These are phyloP conservation scores for Clarias macrocephalus DNA, from an alignment of 2,113 vertebrate species.

Conservation along the genomic window DNA sequence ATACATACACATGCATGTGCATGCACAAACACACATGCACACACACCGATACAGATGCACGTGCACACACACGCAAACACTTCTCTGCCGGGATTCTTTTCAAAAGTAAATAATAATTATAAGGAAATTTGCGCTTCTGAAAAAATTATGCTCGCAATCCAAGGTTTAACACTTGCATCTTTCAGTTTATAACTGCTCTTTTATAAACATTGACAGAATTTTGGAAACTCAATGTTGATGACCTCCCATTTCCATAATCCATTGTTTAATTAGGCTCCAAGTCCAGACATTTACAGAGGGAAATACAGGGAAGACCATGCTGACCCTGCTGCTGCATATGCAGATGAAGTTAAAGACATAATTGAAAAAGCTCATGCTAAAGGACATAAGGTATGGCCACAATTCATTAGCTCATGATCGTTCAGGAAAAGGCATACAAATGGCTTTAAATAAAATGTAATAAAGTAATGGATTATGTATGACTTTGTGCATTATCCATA, in stretches of 20 bases:
- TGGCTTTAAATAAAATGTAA: not conserved
- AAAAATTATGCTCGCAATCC: too few relatives aligned
- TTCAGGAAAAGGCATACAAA: not conserved
- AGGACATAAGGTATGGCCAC: conserved; percentile 79
- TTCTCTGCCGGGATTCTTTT: too few relatives aligned
- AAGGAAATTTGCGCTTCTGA: too few relatives aligned
- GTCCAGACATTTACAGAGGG: conserved; percentile 93
- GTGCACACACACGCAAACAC: too few relatives aligned
- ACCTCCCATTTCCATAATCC: not conserved
- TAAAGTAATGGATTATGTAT: not conserved
- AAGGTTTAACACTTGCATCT: not conserved
- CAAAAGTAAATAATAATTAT: too few relatives aligned
- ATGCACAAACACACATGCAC: too few relatives aligned
- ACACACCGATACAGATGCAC: too few relatives aligned
- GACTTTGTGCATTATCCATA: not conserved
- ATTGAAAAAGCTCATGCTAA: conserved; percentile 74
- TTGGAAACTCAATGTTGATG: not conserved
- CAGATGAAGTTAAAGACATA: conserved; percentile 87
- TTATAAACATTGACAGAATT: not conserved
- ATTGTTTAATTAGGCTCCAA: conserved; percentile 76
- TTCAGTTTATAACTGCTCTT: not conserved
- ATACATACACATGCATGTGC: too few relatives aligned
- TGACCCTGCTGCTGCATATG: conserved; percentile 86
- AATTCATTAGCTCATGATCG: not conserved
- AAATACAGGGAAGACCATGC: conserved; percentile 84